Conservation (phyloP, 1,140 invertebrate species). For the Acyrthosiphon pisum region DNA sequence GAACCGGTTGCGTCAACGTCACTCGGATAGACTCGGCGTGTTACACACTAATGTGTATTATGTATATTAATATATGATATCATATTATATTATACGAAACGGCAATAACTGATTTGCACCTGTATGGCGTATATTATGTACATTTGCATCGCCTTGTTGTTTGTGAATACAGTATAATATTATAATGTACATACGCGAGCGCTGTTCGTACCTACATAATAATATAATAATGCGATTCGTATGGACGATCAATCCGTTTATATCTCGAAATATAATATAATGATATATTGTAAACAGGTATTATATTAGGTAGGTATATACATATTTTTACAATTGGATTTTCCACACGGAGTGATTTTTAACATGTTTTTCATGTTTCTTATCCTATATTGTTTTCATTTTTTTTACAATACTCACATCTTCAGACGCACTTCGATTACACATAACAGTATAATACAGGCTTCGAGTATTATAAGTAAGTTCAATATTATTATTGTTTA, state of each 20-base stretch:
- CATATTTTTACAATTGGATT: background rate
- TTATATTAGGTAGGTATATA: no score
- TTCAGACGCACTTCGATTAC: background rate
- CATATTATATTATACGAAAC: background rate
- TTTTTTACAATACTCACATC: background rate
- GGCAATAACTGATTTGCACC: background rate
- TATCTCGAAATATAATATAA: background rate
- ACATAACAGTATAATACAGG: background rate
- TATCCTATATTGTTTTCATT: background rate
- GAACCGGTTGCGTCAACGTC: constrained; percentile 6
- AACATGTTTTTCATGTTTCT: no score
- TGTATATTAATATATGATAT: background rate
- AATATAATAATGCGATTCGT: no score
- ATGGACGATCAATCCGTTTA: background rate
- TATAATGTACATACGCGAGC: background rate
- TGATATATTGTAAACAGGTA: background rate
- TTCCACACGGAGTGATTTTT: background rate
- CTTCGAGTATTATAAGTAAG: background rate
- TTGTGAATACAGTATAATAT: no score
- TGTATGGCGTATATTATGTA: background rate
- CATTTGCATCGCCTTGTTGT: background rate
- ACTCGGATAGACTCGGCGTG: background rate
- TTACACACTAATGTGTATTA: background rate
- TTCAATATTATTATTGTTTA: no score
- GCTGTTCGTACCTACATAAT: background rate